phyloP scores from a whole-genome alignment of 2,797 vertebrate genomes.

The Coluber constrictor region DNA sequence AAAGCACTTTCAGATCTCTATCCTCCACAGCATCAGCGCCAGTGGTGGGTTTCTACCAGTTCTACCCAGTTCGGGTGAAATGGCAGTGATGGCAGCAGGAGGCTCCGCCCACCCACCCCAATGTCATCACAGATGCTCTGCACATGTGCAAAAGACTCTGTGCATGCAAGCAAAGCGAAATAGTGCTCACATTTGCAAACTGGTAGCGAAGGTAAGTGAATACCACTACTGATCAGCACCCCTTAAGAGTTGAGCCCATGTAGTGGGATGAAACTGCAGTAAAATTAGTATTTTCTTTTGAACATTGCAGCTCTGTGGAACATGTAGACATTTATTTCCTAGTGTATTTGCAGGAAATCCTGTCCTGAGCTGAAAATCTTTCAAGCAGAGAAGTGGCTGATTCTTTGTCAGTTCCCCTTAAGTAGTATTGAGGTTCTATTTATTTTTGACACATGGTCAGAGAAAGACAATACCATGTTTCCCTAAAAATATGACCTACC shows the following conservation, averaged over 20 bases:
- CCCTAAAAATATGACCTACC: too few species aligned
- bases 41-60: too few species aligned
- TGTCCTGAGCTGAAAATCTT: neutral
- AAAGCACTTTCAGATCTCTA: neutral
- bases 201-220: too few species aligned
- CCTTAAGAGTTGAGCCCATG: neutral
- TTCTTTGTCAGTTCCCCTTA: neutral
- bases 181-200: too few species aligned
- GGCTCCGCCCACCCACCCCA: too few species aligned
- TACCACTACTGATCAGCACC: neutral
- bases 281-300: neutral
- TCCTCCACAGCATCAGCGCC: neutral
- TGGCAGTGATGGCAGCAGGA: too few species aligned
- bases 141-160: too few species aligned
- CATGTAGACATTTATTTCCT: neutral
- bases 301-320: neutral
- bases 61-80: too few species aligned
- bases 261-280: neutral
- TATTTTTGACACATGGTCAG: neutral
- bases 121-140: too few species aligned
- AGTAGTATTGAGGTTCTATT: neutral
- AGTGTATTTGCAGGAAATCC: neutral
- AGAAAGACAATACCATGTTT: neutral
- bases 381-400: neutral
- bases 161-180: too few species aligned